These are phyloP conservation scores for Microcebus jonahi DNA, from an alignment of 2,113 vertebrate species.

Conservation along the genomic window DNA sequence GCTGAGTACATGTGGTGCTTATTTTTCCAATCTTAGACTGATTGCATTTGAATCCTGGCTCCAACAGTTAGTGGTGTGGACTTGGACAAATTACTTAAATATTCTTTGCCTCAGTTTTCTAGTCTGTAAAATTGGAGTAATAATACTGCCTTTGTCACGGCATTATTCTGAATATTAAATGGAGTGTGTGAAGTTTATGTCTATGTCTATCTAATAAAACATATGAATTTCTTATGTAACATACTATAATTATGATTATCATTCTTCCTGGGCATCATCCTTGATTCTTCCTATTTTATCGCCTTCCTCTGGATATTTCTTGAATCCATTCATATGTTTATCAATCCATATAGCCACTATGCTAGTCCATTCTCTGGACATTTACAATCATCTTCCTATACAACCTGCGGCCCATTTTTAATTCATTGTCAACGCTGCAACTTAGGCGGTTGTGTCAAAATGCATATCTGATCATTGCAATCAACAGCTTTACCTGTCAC, in stretches of 20 bases:
- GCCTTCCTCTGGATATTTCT: not conserved
- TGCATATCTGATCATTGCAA: not conserved
- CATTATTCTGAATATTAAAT: not conserved
- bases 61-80: not conserved
- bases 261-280: not conserved
- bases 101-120: constrained; percentile 7
- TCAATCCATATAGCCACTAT: not conserved
- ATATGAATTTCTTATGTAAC: not conserved
- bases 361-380: not conserved
- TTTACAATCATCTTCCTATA: not conserved
- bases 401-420: not conserved
- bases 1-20: too few relatives aligned
- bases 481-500: not conserved
- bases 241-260: not conserved
- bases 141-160: not conserved
- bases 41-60: not conserved
- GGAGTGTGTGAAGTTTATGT: not conserved
- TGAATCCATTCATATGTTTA: not conserved
- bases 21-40: not conserved
- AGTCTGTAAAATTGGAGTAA: not conserved
- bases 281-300: not conserved
- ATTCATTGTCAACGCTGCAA: not conserved
- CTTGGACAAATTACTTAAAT: not conserved
- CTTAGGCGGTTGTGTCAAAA: not conserved
- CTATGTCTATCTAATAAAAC: not conserved